Conservation (phyloP, 1,140 invertebrate genomes). For the Diprion similis region DNA sequence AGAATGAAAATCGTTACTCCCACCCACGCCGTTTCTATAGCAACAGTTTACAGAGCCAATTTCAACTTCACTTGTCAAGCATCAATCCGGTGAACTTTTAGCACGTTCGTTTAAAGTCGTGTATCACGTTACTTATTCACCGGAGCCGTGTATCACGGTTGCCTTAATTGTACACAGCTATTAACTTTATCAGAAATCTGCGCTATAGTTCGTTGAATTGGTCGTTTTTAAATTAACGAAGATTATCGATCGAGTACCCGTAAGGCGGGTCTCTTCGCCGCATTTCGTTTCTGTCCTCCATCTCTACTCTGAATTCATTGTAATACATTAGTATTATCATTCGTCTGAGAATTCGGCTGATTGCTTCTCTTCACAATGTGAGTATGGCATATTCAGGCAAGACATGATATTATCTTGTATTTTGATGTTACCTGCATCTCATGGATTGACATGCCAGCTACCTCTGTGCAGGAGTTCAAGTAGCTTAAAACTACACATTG, state of each 20-base stretch:
- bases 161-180: constrained; percentile 9
- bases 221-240: constrained; percentile 10
- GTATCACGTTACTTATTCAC: constrained; percentile 8
- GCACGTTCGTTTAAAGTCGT: constrained; percentile 28
- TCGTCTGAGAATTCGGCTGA: neutral
- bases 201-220: constrained; percentile 16
- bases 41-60: constrained; percentile 49
- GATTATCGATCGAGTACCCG: constrained; percentile 2
- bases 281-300: neutral
- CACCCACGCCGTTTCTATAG: constrained; percentile 34
- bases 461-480: too few species aligned
- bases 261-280: neutral
- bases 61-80: constrained; percentile 40
- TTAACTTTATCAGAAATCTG: neutral
- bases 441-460: too few species aligned
- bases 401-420: too few species aligned
- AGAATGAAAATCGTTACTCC: constrained; percentile 3
- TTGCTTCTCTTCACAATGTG: neutral
- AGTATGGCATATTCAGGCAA: neutral
- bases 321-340: neutral
- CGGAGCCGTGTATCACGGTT: neutral
- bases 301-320: neutral
- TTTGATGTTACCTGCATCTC: too few species aligned
- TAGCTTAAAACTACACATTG: neutral
- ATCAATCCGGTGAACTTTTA: constrained; percentile 29